Conservation (phyloP, 2,797 vertebrate genomes). For the Dendrocincla tyrannina region DNA sequence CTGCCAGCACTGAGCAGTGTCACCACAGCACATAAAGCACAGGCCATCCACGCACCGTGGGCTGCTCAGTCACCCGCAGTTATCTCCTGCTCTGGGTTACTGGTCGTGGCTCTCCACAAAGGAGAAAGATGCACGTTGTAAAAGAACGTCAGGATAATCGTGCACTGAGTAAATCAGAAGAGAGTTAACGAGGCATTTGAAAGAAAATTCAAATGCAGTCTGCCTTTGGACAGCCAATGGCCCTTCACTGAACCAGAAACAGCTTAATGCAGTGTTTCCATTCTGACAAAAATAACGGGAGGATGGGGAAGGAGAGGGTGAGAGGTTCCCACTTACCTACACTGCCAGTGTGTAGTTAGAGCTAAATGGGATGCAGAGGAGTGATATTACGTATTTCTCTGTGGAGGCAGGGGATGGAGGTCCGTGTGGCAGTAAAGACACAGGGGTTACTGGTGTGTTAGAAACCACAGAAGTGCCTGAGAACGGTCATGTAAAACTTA, state of each 20-base stretch:
- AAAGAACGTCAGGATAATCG: not conserved
- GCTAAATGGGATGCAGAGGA: not conserved
- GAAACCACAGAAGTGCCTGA: not conserved
- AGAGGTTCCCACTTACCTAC: not conserved
- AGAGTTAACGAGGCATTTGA: constrained; percentile 13
- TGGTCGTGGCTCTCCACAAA: not conserved
- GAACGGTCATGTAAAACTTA: not conserved
- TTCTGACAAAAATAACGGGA: not conserved
- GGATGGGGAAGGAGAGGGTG: not conserved
- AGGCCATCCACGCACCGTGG: not conserved
- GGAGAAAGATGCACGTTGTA: not conserved
- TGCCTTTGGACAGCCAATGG: not conserved
- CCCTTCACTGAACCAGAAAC: constrained; percentile 51
- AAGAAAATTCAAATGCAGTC: constrained; percentile 5
- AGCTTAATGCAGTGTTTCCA: not conserved
- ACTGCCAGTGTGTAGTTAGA: not conserved
- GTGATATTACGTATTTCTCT: not conserved
- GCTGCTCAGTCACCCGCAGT: accelerated
- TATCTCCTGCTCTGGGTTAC: not conserved
- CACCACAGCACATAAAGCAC: not conserved
- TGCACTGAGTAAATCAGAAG: not conserved
- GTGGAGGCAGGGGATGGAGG: not conserved
- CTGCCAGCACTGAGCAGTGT: not conserved
- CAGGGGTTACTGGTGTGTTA: not conserved
- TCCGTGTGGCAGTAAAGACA: not conserved